A percentile compares a stretch with the other conserved stretches of the same genome.
phyloP scores from a whole-genome alignment of 2,113 vertebrate genomes.

The Globicephala melas region DNA sequence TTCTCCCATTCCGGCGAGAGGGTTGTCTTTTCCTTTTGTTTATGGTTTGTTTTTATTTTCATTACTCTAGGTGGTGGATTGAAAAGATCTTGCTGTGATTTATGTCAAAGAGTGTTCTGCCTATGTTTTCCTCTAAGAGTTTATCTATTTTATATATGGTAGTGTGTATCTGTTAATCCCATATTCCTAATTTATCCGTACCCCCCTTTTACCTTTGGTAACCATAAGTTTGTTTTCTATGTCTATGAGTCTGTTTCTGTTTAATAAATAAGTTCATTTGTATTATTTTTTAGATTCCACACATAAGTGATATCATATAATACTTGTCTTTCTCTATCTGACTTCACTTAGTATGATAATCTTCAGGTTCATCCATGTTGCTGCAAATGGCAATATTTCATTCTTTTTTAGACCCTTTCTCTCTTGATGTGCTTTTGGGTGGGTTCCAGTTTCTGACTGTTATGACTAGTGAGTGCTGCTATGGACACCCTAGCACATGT shows the following conservation, averaged over 20 bases:
- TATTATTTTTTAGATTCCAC: neutral
- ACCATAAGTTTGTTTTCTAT: neutral
- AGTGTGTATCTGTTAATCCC: neutral
- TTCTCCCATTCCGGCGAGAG: too few relatives aligned
- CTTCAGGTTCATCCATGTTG: neutral
- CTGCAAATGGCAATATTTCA: neutral
- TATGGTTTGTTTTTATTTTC: too few relatives aligned
- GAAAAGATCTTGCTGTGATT: too few relatives aligned
- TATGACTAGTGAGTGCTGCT: neutral
- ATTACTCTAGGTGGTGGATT: too few relatives aligned
- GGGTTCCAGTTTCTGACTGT: neutral
- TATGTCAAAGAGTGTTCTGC: too few relatives aligned
- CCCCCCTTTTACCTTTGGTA: neutral
- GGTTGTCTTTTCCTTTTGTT: too few relatives aligned
- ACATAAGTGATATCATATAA: neutral
- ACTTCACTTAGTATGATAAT: neutral
- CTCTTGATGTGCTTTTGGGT: neutral
- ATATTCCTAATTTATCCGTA: neutral
- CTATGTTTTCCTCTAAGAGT: too few relatives aligned
- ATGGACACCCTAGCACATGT: neutral
- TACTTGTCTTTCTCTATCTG: neutral
- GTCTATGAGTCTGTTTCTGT: neutral
- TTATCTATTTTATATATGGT: neutral
- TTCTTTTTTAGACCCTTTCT: neutral
- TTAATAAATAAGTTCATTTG: neutral